Evolutionary conservation across 2,888 invertebrate species (phyloP).

Genomic region (Epinotia bilunana): DNA sequence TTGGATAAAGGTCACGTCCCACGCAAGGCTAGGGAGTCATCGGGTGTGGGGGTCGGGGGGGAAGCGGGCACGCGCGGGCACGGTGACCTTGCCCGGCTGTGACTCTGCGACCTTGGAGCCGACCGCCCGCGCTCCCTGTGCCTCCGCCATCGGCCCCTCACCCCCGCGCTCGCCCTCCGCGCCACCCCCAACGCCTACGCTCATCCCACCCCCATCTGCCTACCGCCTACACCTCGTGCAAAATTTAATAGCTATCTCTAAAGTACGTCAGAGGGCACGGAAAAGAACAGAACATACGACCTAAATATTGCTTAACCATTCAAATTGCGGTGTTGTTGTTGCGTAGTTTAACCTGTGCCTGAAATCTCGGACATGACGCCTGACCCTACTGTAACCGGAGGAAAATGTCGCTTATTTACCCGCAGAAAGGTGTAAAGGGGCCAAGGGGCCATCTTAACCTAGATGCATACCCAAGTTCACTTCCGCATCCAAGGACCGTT

Average conservation of each 20-base stretch:
- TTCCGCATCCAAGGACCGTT: constrained; percentile 15
- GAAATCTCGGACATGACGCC: constrained; percentile 1
- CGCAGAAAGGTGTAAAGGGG: background rate
- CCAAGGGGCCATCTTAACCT: background rate
- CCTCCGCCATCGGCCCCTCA: constrained; percentile 49
- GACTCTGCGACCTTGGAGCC: constrained; percentile 84
- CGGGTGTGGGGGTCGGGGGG: constrained; percentile 65
- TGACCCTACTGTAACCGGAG: background rate
- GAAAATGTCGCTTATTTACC: background rate
- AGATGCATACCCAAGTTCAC: background rate
- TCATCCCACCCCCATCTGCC: constrained; percentile 57
- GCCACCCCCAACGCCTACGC: constrained; percentile 60
- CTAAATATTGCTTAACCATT: constrained; percentile 33
- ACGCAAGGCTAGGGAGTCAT: constrained; percentile 78
- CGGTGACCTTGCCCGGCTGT: constrained; percentile 84
- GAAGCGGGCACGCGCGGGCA: constrained; percentile 79
- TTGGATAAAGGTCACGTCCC: constrained; percentile 83
- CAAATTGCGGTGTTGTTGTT: constrained; percentile 12
- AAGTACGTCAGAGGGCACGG: constrained; percentile 59
- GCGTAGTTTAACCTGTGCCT: constrained; percentile 28
- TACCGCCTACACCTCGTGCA: constrained; percentile 73
- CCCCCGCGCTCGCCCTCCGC: constrained; percentile 50
- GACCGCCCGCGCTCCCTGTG: constrained; percentile 56
- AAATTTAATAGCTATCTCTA: constrained; percentile 71
- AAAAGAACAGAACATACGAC: constrained; percentile 49